These are phyloP conservation scores for Potamarius usumacintae DNA, from an alignment of 2,113 vertebrate species.

Conservation along the genomic window DNA sequence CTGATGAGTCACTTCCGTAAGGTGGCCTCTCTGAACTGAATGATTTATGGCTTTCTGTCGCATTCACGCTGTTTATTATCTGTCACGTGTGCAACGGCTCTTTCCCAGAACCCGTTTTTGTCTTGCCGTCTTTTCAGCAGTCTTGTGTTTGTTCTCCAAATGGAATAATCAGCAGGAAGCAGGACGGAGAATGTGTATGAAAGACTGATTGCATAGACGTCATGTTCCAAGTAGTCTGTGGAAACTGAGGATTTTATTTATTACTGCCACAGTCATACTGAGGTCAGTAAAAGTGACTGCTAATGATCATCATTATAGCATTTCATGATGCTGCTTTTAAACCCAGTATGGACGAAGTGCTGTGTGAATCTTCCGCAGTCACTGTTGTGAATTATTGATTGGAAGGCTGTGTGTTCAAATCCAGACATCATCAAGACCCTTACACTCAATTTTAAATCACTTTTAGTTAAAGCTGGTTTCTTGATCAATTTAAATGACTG, in stretches of 20 bases:
- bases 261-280: neutral
- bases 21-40: neutral
- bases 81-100: neutral
- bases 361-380: neutral
- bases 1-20: conserved; percentile 38
- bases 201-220: neutral
- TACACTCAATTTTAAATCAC: neutral
- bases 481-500: neutral
- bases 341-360: no score
- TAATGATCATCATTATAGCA: neutral
- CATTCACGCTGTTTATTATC: conserved; percentile 17
- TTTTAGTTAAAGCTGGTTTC: neutral
- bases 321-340: neutral
- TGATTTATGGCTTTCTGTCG: conserved; percentile 31
- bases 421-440: neutral
- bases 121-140: neutral
- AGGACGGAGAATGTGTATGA: neutral
- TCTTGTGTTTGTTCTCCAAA: neutral
- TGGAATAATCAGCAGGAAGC: neutral
- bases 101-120: neutral
- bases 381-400: neutral
- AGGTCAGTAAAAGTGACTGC: neutral
- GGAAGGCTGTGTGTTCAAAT: neutral
- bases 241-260: neutral
- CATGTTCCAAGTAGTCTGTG: neutral